Conservation (phyloP, 2,888 invertebrate species). For the Adelognathus sp. region DNA sequence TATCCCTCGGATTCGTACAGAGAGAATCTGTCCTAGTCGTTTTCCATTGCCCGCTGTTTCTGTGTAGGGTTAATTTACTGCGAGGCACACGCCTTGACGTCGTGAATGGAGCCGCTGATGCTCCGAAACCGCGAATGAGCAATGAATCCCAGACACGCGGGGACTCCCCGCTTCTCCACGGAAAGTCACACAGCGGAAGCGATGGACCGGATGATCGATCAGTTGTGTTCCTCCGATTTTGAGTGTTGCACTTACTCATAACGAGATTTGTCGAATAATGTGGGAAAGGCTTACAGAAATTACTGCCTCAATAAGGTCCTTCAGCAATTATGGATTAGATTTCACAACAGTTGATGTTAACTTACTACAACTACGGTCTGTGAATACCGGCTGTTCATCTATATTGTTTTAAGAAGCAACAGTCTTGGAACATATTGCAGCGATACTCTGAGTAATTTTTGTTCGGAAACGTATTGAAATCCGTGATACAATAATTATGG, state of each 20-base stretch:
- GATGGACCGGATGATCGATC: neutral
- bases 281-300: too few species aligned
- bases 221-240: slow-evolving; percentile 35
- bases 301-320: too few species aligned
- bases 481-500: too few species aligned
- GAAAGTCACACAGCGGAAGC: neutral
- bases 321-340: too few species aligned
- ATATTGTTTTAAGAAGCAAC: too few species aligned
- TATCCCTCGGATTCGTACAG: slow-evolving; percentile 27
- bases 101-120: slow-evolving; percentile 55
- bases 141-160: slow-evolving; percentile 60
- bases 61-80: slow-evolving; percentile 65
- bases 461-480: too few species aligned
- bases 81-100: slow-evolving; percentile 57
- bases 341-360: too few species aligned
- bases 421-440: too few species aligned
- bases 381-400: too few species aligned
- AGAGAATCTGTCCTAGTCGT: neutral
- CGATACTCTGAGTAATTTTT: too few species aligned
- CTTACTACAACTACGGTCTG: too few species aligned
- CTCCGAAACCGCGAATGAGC: slow-evolving; percentile 61
- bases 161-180: slow-evolving; percentile 10
- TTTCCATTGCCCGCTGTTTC: slow-evolving; percentile 16
- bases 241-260: slow-evolving; percentile 10
- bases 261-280: too few species aligned